These are phyloP conservation scores for Dolichomitus sp. DNA, from an alignment of 2,888 invertebrate genomes.

Conservation along the genomic window DNA sequence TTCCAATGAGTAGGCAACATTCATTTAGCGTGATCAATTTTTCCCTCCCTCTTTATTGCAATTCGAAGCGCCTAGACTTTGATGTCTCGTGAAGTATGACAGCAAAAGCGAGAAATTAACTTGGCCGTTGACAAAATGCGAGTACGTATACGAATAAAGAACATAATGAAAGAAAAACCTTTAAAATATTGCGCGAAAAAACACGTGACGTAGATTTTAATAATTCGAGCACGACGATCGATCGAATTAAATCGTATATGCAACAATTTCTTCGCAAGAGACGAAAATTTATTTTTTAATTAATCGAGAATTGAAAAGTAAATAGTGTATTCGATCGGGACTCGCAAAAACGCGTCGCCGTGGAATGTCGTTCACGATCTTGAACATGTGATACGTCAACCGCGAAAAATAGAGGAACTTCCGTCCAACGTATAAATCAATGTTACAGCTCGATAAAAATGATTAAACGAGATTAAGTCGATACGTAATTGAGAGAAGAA, in stretches of 20 bases:
- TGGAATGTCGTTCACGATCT: constrained; percentile 79
- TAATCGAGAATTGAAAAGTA: not conserved
- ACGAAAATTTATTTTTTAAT: not conserved
- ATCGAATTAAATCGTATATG: not conserved
- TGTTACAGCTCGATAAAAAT: constrained; percentile 11
- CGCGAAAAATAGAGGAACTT: constrained; percentile 46
- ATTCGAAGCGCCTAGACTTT: not conserved
- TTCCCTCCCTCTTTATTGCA: constrained; percentile 2
- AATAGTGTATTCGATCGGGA: constrained; percentile 1
- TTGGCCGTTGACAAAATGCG: constrained; percentile 2
- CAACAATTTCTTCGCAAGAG: not conserved
- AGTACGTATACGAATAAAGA: constrained; percentile 41
- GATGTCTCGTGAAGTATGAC: not conserved
- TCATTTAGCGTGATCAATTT: constrained; percentile 4
- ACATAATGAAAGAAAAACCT: constrained; percentile 25
- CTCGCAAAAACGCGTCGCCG: constrained; percentile 23
- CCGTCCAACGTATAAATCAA: constrained; percentile 8
- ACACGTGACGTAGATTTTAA: constrained; percentile 22
- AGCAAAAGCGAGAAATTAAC: not conserved
- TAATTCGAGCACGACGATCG: constrained; percentile 6
- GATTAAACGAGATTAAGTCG: constrained; percentile 11
- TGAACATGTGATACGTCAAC: constrained; percentile 83
- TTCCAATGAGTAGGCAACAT: constrained; percentile 11
- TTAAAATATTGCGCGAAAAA: constrained; percentile 15
- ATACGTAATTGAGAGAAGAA: not conserved